Base-by-base conservation (phyloP, 2,888 invertebrate species). In the Latheticus oryzae region DNA sequence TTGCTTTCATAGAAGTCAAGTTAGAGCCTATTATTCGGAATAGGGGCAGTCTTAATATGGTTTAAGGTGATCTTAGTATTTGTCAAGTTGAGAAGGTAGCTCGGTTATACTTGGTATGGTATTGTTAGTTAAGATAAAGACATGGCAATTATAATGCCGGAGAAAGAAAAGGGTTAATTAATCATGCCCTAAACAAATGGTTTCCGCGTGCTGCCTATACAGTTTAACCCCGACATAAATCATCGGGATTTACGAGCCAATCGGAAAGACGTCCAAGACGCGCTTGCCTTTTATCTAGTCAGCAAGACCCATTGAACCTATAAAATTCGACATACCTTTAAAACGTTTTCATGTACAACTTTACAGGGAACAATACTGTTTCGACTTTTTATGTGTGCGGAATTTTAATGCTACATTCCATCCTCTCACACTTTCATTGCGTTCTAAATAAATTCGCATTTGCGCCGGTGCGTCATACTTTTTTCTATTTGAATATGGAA, bases 191-290 rank as follows among this genome's bases (percentile, higher is more conserved):
- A 59, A 59, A 59, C 50, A 59, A 54, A 59, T 53, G 54, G 50
- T 54, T 53, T 48, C 37, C 26, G 43, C 47, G 42, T 59, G 54
- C 48, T 50, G 54, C 50, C 54, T 50, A 53, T 54, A 59, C 37
- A 59, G 48, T 42, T 54, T 54, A 54, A 59, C 54, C 54, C 59
- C 32, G 32, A 35, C 50, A 59, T 59, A 54, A 59, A 59, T 59
- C 59, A 59, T 59, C 54, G 17, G 59, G 59, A 59, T 59, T 59
- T 59, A 59, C 59, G 59, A 59, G 54, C 50, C 54, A 54, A 59
- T 59, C 54, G 54, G 58, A 59, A 50, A 54, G 43, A 50, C 50
- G 50, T 59, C 54, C 54, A 59, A 50, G 54, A 59, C 38, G 59
- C 54, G 59, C 40, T 57, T 58, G 48, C 35, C 54, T 59, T 59